Base-by-base conservation (phyloP, 30 jellyfish, hydroid and myxozoan species). In the Turritopsis dohrnii region DNA sequence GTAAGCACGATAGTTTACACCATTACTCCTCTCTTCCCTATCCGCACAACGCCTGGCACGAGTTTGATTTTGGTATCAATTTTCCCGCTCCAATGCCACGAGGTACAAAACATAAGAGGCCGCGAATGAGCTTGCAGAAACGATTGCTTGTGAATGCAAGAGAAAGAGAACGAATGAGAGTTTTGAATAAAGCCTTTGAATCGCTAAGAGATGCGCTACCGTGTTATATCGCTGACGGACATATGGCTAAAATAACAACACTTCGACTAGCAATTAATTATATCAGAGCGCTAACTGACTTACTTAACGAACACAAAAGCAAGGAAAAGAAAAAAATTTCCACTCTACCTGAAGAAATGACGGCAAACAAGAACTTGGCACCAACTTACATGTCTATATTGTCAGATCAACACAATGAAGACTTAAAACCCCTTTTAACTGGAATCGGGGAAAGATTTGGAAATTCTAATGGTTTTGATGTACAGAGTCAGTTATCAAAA, bases 171-270 rank as follows among this genome's bases (percentile, higher is more conserved):
- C 81, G 98, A 30, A 93, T 93, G 98, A 95, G 98, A 53, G 98
- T 93, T 16, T 82, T 93, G 28, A 93, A 93, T 82, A 93, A 93
- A 83, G 98, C 98, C 7, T 93, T 93, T 29, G 98, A 93, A 79
- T 95, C 98, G 19, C 77, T 93, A 21, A 82, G 98, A 71, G 98
- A 93, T 75, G 98, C 98, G 52, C 75, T 93, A 84, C 98, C 98
- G 27, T 93, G 98, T 75, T 93, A 93, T 66, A 93, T 93, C 54
- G 98, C 98, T 25, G 98, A 93, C 82, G 98, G 98, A 53, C 98
- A 93, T 73, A 93, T 93, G 98, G 98, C 98, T 53, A 93, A 93
- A 84, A 93, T 93, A 52, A 93, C 98, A 20, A 93, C 98, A 1
- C 86, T 93, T 18, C 69, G 98, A 87, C 88, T 93, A 41, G 98